Conservation (phyloP, 2,113 vertebrate genomes). For the Rhabdornis inornatus region DNA sequence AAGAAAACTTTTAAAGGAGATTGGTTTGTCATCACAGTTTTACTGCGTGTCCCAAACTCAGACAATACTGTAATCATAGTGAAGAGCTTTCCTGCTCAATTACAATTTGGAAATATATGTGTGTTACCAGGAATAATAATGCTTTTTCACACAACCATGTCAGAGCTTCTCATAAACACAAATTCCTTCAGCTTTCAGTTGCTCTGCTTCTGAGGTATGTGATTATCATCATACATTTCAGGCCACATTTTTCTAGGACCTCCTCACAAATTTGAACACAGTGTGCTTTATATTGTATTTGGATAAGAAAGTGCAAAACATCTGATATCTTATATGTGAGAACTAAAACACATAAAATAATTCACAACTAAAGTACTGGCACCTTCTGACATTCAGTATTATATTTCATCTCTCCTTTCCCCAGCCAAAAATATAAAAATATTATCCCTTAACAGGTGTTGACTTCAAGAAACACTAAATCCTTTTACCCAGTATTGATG, state of each 20-base stretch:
- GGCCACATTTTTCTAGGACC: neutral
- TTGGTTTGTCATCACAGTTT: neutral
- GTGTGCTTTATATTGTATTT: neutral
- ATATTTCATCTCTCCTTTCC: neutral
- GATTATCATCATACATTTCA: neutral
- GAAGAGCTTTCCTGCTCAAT: neutral
- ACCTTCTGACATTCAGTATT: neutral
- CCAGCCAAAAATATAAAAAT: neutral
- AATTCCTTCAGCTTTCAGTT: neutral
- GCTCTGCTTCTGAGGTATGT: neutral
- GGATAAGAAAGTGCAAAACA: neutral
- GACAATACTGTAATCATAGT: neutral
- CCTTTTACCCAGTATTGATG: slow-evolving; percentile 49
- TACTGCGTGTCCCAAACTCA: neutral
- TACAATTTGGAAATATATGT: neutral
- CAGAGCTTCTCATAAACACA: neutral
- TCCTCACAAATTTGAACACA: neutral
- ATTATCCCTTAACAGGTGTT: neutral
- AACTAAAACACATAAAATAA: neutral
- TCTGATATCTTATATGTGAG: neutral
- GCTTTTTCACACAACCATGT: neutral
- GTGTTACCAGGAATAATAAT: neutral
- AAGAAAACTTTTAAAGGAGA: neutral
- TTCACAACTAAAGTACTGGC: neutral
- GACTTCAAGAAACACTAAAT: neutral